Evolutionary conservation across 2,113 vertebrate genomes (phyloP).

Genomic region (Xiphophorus hellerii): DNA sequence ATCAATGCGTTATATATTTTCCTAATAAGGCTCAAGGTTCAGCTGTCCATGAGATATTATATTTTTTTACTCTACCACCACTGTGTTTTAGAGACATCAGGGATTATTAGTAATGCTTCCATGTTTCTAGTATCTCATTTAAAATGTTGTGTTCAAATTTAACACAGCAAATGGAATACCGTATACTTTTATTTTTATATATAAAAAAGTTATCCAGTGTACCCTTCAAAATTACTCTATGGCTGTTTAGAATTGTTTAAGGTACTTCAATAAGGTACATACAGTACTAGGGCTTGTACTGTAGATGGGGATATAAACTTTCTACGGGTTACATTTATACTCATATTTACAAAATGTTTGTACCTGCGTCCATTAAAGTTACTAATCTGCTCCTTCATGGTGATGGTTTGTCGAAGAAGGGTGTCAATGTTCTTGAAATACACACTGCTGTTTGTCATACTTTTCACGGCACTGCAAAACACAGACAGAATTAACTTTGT

Average conservation of each 20-base stretch:
- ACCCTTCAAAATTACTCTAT: no score
- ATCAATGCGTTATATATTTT: no score
- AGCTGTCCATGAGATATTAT: no score
- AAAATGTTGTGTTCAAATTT: not conserved
- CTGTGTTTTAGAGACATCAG: not conserved
- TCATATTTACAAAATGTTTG: slow-evolving; percentile 39
- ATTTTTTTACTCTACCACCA: no score
- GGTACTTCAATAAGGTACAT: not conserved
- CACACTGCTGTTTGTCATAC: slow-evolving; percentile 90
- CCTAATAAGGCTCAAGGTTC: no score
- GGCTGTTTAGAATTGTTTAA: not conserved
- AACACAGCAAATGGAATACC: not conserved
- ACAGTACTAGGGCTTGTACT: not conserved
- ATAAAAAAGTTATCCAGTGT: not conserved
- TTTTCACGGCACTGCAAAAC: slow-evolving; percentile 89
- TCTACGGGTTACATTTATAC: not conserved
- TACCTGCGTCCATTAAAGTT: slow-evolving; percentile 89
- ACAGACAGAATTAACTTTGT: not conserved
- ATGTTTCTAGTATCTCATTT: not conserved
- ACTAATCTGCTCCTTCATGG: slow-evolving; percentile 87
- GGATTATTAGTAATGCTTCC: not conserved
- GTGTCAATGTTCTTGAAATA: slow-evolving; percentile 94
- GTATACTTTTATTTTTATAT: not conserved
- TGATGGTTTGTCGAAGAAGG: slow-evolving; percentile 87
- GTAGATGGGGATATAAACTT: not conserved